Evolutionary conservation across 1,140 invertebrate genomes (phyloP).

Genomic region (Danaus plexippus): DNA sequence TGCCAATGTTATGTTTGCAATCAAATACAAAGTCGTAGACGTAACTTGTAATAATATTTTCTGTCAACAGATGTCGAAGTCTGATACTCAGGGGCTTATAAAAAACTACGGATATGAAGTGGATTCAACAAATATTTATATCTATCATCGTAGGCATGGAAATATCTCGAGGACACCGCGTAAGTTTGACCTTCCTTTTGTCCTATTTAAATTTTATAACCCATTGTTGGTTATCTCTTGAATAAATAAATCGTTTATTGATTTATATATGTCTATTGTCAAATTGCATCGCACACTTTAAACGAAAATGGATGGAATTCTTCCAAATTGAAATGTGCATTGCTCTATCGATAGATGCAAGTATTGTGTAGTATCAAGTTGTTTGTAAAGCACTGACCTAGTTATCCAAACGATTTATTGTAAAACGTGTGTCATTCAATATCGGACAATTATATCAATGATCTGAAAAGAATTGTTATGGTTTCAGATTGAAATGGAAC

Average conservation of each 20-base stretch:
- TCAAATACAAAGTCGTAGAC: no score
- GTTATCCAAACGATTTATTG: conserved; percentile 34
- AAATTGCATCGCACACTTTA: conserved; percentile 33
- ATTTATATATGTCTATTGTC: conserved; percentile 21
- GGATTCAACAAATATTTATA: conserved; percentile 35
- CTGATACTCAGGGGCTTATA: conserved; percentile 12
- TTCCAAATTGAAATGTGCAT: conserved; percentile 52
- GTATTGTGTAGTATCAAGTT: conserved; percentile 38
- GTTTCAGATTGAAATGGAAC: conserved; percentile 26
- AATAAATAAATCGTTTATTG: conserved; percentile 15
- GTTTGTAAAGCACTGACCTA: conserved; percentile 51
- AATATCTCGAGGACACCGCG: conserved; percentile 30
- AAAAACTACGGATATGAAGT: conserved; percentile 43
- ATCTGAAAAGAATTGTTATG: conserved; percentile 21
- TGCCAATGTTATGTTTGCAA: no score
- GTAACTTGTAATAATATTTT: conserved; percentile 1
- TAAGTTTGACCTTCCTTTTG: conserved; percentile 33
- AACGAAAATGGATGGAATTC: conserved; percentile 41
- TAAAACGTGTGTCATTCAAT: conserved; percentile 33
- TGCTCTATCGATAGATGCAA: conserved; percentile 35
- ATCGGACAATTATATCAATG: conserved; percentile 29
- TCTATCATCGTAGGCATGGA: conserved; percentile 36
- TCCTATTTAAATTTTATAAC: conserved; percentile 21
- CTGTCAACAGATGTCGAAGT: conserved; percentile 40
- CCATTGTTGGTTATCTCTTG: conserved; percentile 18